Percentiles rank a stretch among this genome's conserved stretches.
phyloP scores from a whole-genome alignment of 2,888 invertebrate genomes.

The Seladonia tumulorum region DNA sequence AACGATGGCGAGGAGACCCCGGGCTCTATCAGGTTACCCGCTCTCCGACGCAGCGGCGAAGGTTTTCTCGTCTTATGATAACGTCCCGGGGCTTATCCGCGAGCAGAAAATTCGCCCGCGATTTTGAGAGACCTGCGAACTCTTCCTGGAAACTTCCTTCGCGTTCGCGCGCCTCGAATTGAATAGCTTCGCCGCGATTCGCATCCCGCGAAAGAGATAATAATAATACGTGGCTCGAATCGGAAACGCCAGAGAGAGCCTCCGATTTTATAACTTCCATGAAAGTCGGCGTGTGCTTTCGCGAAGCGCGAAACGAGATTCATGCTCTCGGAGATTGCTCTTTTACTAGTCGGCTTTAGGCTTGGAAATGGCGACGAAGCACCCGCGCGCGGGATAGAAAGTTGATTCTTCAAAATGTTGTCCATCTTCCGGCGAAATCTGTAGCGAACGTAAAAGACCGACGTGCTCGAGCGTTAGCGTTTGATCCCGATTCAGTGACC shows the following conservation, averaged over 20 bases:
- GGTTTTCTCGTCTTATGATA: not conserved
- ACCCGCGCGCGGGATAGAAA: not conserved
- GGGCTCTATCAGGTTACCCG: not conserved
- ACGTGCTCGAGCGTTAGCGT: too few relatives aligned
- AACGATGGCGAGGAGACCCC: not conserved
- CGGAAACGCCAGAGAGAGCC: not conserved
- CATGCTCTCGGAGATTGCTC: not conserved
- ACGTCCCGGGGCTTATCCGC: constrained; percentile 8
- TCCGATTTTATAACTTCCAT: not conserved
- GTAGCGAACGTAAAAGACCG: not conserved
- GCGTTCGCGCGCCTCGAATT: not conserved
- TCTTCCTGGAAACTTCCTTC: not conserved
- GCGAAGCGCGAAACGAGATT: not conserved
- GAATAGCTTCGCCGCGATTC: constrained; percentile 6
- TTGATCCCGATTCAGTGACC: not conserved
- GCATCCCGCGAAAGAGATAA: not conserved
- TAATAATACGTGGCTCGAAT: constrained; percentile 15
- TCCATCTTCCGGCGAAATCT: not conserved
- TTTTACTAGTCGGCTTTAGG: not conserved
- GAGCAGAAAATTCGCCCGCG: not conserved
- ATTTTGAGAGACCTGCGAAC: not conserved
- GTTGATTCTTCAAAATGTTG: not conserved
- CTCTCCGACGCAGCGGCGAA: too few relatives aligned
- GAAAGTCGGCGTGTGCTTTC: not conserved
- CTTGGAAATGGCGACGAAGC: not conserved